phyloP scores from a whole-genome alignment of 2,797 vertebrate genomes.

The Chaenodraco wilsoni region DNA sequence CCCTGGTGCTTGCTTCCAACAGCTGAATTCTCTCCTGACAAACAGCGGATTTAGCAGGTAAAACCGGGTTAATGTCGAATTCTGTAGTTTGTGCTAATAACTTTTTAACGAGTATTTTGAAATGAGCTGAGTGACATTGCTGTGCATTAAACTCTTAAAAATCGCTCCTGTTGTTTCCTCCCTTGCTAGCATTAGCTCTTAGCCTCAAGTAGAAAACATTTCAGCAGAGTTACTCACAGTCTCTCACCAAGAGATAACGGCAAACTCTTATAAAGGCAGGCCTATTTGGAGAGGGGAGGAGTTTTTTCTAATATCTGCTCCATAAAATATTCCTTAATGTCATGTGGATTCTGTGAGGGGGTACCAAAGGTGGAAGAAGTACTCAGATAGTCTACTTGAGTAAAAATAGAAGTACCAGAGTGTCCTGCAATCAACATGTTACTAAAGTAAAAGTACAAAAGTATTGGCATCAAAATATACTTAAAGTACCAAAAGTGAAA shows the following conservation, averaged over 20 bases:
- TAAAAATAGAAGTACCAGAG: no score
- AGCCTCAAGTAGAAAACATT: not conserved
- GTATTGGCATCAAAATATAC: no score
- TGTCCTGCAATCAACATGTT: no score
- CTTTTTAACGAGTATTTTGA: fast-evolving
- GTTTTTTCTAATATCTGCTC: no score
- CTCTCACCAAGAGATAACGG: not conserved
- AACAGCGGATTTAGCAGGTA: constrained; percentile 10
- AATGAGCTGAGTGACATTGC: fast-evolving
- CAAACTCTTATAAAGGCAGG: not conserved
- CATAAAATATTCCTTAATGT: no score
- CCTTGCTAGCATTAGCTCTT: not conserved
- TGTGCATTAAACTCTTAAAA: not conserved
- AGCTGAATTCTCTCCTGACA: not conserved
- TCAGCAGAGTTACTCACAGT: not conserved
- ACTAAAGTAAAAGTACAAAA: no score
- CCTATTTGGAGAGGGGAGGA: no score
- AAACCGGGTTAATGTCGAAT: fast-evolving
- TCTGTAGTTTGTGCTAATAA: not conserved
- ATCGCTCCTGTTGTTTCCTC: not conserved
- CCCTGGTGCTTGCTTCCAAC: no score
- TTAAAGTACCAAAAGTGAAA: no score
- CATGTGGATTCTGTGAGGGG: no score
- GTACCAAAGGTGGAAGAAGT: no score
- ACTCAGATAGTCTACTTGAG: no score